Conservation (phyloP, 2,888 invertebrate species). For the Cephalotes varians region DNA sequence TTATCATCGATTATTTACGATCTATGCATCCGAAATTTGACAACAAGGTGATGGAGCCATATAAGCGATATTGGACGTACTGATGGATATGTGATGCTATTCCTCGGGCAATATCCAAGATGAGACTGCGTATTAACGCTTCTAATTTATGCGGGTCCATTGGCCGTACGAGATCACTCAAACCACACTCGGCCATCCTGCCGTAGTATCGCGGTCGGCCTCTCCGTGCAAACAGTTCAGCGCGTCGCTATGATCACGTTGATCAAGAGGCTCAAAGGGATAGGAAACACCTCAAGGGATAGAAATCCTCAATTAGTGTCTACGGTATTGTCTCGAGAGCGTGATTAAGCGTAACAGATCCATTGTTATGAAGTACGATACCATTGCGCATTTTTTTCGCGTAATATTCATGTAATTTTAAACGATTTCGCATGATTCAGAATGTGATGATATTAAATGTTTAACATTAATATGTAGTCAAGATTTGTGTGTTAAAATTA, state of each 20-base stretch:
- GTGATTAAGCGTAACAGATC: constrained; percentile 48
- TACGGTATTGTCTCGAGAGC: constrained; percentile 56
- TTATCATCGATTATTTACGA: constrained; percentile 27
- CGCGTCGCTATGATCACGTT: constrained; percentile 72
- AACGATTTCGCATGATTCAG: not conserved
- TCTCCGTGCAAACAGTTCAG: constrained; percentile 61
- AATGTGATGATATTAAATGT: not conserved
- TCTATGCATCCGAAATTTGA: not conserved
- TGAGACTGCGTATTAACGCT: constrained; percentile 75
- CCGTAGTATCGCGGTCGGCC: constrained; percentile 62
- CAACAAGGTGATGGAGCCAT: not conserved
- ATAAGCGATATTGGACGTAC: constrained; percentile 8
- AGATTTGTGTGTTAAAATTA: constrained; percentile 9
- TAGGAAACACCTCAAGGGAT: constrained; percentile 58
- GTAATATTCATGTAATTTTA: not conserved
- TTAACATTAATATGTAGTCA: not conserved
- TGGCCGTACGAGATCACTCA: constrained; percentile 67
- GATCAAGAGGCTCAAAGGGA: constrained; percentile 72
- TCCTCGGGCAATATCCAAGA: constrained; percentile 66
- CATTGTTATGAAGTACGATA: not conserved
- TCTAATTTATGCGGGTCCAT: constrained; percentile 77
- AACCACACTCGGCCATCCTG: constrained; percentile 51
- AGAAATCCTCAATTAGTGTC: constrained; percentile 48
- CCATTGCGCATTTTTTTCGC: not conserved
- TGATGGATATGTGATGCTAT: constrained; percentile 41